These are phyloP conservation scores for Elmis aenea DNA, from an alignment of 2,888 invertebrate genomes.

Conservation along the genomic window DNA sequence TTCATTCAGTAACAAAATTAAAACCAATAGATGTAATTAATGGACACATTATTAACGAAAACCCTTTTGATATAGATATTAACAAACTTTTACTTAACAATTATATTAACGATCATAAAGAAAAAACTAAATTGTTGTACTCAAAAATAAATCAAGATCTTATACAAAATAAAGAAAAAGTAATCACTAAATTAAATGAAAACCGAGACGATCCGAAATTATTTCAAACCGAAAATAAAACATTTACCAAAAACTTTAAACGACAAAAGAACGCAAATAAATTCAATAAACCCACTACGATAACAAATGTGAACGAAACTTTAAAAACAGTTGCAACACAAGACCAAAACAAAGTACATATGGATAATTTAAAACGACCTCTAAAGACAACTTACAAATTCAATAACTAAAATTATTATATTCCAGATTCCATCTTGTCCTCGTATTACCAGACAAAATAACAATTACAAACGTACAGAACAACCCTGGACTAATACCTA, in stretches of 20 bases:
- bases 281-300: constrained; percentile 1
- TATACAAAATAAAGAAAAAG: not conserved
- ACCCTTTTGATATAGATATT: constrained; percentile 7
- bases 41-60: constrained; percentile 6
- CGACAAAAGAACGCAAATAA: constrained; percentile 3
- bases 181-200: not conserved
- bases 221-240: not conserved
- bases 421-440: not conserved
- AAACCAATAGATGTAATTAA: constrained; percentile 7
- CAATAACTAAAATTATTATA: constrained; percentile 3
- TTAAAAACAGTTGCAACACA: not conserved
- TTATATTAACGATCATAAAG: constrained; percentile 1
- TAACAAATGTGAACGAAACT: not conserved
- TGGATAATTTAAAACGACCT: constrained; percentile 2
- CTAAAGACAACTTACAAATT: constrained; percentile 1
- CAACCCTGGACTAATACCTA: constrained; percentile 9
- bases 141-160: constrained; percentile 2
- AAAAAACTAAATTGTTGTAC: constrained; percentile 3
- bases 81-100: not conserved
- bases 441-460: not conserved
- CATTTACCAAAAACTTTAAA: not conserved
- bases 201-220: not conserved
- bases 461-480: constrained; percentile 1
- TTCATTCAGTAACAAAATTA: constrained; percentile 4
- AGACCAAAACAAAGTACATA: not conserved